Conservation (phyloP, 2,113 vertebrate genomes). For the Lanius ludovicianus region DNA sequence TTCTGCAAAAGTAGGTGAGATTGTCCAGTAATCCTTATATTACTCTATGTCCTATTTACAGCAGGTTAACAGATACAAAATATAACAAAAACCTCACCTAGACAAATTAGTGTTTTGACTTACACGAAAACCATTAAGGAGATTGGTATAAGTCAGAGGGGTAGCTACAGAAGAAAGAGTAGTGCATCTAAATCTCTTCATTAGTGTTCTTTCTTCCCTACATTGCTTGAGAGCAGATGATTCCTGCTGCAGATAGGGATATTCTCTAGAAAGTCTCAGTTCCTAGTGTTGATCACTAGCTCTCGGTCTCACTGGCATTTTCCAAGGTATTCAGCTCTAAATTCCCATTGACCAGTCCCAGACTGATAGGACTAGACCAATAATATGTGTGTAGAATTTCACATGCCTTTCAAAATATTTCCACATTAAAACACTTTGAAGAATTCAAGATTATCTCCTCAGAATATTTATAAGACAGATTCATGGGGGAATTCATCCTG, state of each 20-base stretch:
- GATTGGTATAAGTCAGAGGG: not conserved
- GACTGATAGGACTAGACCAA: not conserved
- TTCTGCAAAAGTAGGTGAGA: not conserved
- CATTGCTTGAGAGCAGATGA: not conserved
- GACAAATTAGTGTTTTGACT: not conserved
- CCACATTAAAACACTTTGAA: not conserved
- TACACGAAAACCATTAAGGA: not conserved
- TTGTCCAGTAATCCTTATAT: not conserved
- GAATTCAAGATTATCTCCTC: constrained; percentile 30
- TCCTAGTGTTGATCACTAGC: not conserved
- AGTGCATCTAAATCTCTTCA: not conserved
- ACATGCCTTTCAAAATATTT: not conserved
- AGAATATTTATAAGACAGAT: constrained; percentile 46
- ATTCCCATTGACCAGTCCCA: not conserved
- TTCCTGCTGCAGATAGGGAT: not conserved
- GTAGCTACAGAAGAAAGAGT: not conserved
- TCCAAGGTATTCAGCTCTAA: not conserved
- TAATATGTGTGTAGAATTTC: not conserved
- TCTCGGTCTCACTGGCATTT: not conserved
- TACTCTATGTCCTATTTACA: not conserved
- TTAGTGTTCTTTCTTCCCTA: not conserved
- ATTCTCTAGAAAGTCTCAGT: not conserved
- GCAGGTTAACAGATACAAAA: not conserved
- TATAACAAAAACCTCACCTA: not conserved
- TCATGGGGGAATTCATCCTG: not conserved